These are phyloP conservation scores for Probaryconus sp. DNA, from an alignment of 1,140 invertebrate genomes.

Conservation along the genomic window DNA sequence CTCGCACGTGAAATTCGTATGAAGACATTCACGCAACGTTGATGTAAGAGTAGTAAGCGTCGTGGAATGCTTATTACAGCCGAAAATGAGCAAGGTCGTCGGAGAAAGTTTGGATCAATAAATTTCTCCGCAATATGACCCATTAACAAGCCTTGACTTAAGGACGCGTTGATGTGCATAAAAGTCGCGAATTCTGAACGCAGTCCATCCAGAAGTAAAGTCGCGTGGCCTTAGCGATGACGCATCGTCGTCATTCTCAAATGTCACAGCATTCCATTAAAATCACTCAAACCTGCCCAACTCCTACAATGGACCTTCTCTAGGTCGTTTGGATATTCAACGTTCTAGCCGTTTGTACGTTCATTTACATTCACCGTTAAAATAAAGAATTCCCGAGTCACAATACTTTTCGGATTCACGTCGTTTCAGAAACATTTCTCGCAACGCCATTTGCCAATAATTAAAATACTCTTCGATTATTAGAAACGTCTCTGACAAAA, in stretches of 20 bases:
- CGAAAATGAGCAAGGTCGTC: slow-evolving; percentile 61
- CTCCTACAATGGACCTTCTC: slow-evolving; percentile 41
- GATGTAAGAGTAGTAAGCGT: slow-evolving; percentile 57
- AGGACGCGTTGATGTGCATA: slow-evolving; percentile 40
- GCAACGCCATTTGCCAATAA: no score
- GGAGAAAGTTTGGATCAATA: slow-evolving; percentile 61
- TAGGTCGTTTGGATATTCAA: slow-evolving; percentile 35
- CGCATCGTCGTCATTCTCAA: slow-evolving; percentile 14
- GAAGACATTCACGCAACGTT: slow-evolving; percentile 55
- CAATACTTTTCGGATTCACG: neutral
- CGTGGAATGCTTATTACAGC: slow-evolving; percentile 56
- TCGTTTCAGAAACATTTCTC: neutral
- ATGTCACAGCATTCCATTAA: slow-evolving; percentile 34
- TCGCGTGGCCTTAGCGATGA: slow-evolving; percentile 34
- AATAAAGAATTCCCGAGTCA: slow-evolving; percentile 10
- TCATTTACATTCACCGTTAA: slow-evolving; percentile 37
- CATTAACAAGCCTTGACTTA: slow-evolving; percentile 55
- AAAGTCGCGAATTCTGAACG: slow-evolving; percentile 38
- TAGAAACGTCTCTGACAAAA: slow-evolving; percentile 2
- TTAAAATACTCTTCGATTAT: no score
- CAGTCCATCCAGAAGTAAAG: slow-evolving; percentile 10
- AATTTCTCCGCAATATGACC: slow-evolving; percentile 59
- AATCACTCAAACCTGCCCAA: slow-evolving; percentile 19
- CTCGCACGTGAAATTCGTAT: slow-evolving; percentile 33
- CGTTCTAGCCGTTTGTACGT: slow-evolving; percentile 22